Percentiles rank a stretch among this genome's conserved stretches.
phyloP scores from a whole-genome alignment of 2,113 vertebrate species.

The Stercorarius parasiticus region DNA sequence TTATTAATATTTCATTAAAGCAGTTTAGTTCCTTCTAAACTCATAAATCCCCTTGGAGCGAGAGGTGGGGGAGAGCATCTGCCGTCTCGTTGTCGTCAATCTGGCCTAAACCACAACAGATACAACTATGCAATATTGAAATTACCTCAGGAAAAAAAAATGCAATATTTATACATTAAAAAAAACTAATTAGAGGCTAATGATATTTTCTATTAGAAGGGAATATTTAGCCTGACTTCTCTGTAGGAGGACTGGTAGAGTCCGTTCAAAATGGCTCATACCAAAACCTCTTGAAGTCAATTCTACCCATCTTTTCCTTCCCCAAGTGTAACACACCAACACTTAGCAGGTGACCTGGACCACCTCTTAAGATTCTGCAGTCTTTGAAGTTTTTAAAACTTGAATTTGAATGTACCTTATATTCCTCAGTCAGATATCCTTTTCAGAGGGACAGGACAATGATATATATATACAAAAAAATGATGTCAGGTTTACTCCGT shows the following conservation, averaged over 20 bases:
- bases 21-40: no score
- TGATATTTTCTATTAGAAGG: neutral
- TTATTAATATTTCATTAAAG: no score
- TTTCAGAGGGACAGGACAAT: neutral
- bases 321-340: neutral
- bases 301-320: neutral
- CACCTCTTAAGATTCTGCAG: neutral
- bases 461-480: neutral
- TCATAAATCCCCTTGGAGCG: no score
- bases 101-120: no score
- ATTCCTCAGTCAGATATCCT: neutral
- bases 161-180: neutral
- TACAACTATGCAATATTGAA: neutral
- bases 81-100: no score
- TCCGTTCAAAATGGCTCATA: neutral
- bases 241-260: neutral
- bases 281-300: neutral
- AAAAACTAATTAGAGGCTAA: neutral
- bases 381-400: neutral
- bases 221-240: neutral
- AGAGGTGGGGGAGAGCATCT: no score
- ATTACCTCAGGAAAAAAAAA: neutral
- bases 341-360: neutral
- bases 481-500: neutral
- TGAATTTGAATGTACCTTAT: neutral